Base-by-base conservation (phyloP, 2,113 vertebrate genomes). In the Micronisus gabar region DNA sequence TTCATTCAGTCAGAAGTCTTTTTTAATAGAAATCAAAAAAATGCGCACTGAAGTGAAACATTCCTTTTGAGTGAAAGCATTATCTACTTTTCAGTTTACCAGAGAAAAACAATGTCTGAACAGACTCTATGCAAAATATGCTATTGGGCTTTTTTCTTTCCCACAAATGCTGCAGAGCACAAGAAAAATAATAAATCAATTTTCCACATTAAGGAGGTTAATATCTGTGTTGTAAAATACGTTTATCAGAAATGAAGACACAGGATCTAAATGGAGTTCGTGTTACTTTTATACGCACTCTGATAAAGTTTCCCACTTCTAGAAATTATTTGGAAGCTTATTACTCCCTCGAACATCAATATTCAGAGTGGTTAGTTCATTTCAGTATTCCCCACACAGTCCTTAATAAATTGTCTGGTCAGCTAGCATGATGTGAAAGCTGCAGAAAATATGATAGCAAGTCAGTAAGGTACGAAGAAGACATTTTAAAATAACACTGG, bases 351-450 rank as follows among this genome's bases (percentile, higher is more conserved):
- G 2, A 63, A 41, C 75, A 94, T 89, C 82, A 89, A 67, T 52
- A 97, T 96, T 88, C 95, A 25, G 47, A 66, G 76, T 26, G 38
- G 70, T 48, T 87, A 50, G 63, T 61, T 92, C 70, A 18, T 78
- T 85, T 94, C 91, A 71, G 47, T 65, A 93, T 95, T 97, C 92
- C 68, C 68, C 26, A 34, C 56, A 41, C 62, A 67, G 21, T 41
- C 38, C 70, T 74, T 85, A 82, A 90, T 82, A 96, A 97, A 96
- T 84, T 63, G 58, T 73, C 80, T 81, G 95, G 75, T 90, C 87
- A 90, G 75, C 87, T 62, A 91, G 68, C 76, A 67, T 67, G 80
- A 88, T 81, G 91, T 66, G 74, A 81, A 74, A 91, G 82, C 66
- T 81, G 80, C 40, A 82, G 85, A 89, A 96, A 93, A 91, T 78